These are phyloP conservation scores for Nettapus auritus DNA, from an alignment of 2,113 vertebrate species.

Conservation along the genomic window DNA sequence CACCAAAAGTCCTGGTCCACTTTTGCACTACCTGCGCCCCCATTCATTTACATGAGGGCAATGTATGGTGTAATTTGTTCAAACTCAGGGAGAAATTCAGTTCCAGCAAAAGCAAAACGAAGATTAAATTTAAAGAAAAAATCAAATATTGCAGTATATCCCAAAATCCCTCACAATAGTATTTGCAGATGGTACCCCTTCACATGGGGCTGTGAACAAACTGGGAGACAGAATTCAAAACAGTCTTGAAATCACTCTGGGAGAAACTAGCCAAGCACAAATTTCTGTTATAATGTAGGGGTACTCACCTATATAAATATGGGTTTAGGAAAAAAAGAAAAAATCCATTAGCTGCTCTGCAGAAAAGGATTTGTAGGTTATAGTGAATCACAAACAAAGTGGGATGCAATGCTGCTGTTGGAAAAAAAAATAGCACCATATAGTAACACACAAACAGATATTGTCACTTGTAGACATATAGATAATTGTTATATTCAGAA, in stretches of 20 bases:
- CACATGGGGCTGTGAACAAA: background rate
- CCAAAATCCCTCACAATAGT: background rate
- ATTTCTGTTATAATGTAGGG: background rate
- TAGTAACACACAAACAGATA: background rate
- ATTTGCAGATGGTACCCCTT: background rate
- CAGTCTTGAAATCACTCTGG: background rate
- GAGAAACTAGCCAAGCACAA: accelerated
- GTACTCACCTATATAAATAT: background rate
- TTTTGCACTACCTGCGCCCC: background rate
- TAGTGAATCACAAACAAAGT: background rate
- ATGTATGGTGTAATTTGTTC: background rate
- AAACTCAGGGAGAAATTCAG: background rate
- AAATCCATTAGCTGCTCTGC: background rate
- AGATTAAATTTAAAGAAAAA: background rate
- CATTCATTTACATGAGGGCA: background rate
- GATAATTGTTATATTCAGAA: background rate
- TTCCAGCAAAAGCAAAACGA: background rate
- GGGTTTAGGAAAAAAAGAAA: background rate
- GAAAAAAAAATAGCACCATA: background rate
- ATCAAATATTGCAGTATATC: background rate
- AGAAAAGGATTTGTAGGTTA: background rate
- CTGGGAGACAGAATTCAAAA: background rate
- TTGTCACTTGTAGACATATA: background rate
- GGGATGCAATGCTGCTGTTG: background rate
- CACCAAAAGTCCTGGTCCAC: background rate